Evolutionary conservation across 2,113 vertebrate species (phyloP).

Genomic region (Tyto alba): DNA sequence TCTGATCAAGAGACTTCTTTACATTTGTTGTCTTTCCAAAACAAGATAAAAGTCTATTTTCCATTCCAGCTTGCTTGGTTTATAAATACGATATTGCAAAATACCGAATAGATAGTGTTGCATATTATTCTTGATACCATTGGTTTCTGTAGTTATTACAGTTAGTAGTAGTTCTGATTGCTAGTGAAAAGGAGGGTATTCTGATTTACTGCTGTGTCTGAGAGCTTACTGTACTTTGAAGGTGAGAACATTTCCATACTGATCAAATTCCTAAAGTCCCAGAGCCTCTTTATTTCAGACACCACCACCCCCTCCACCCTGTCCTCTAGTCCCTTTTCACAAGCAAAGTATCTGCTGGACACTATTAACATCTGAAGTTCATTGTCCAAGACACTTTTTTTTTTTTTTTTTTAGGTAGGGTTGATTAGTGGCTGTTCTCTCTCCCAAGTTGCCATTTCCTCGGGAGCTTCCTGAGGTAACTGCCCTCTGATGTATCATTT

Average conservation of each 20-base stretch:
- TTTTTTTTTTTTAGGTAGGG: neutral
- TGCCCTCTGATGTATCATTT: neutral
- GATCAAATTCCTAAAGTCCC: neutral
- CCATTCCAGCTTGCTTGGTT: neutral
- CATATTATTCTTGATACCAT: neutral
- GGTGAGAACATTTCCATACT: neutral
- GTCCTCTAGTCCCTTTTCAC: neutral
- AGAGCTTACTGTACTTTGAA: neutral
- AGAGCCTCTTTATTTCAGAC: neutral
- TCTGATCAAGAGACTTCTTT: neutral
- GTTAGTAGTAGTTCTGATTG: neutral
- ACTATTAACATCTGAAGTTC: neutral
- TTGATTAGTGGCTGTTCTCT: neutral
- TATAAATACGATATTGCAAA: neutral
- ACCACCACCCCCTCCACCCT: neutral
- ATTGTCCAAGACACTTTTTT: neutral
- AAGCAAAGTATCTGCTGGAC: neutral
- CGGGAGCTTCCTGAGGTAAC: neutral
- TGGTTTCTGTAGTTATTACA: neutral
- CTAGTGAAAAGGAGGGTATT: neutral
- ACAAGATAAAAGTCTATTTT: neutral
- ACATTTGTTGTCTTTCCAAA: neutral
- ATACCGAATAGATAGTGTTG: neutral
- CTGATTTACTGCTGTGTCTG: neutral
- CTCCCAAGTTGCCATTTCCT: neutral